Evolutionary conservation across 1,140 invertebrate genomes (phyloP), one percentile per base, ranked within the genome.

Genomic region (Scaptomyza montana): DNA sequence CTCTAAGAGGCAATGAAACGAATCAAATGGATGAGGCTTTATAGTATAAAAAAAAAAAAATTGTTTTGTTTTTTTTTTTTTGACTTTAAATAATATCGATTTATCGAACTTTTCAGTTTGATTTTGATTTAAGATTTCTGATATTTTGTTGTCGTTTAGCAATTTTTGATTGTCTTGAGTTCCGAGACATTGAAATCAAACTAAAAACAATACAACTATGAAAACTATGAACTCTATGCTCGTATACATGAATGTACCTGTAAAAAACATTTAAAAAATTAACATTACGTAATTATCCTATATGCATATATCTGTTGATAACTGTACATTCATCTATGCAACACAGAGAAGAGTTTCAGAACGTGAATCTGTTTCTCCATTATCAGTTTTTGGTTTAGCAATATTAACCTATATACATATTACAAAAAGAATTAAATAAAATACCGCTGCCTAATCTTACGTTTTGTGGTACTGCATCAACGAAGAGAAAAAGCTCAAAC

Each of bases 401-500:
- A 43, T 41, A 1, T 10, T 41, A n/a, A n/a, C 3, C 39, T 4
- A 41, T 41, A n/a, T 56, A 56, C 43, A 56, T 43, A 68, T 62
- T 36, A 36, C 33, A 36, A 36, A 36, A 9, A 9, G 7, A 9
- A 9, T 36, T 36, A 9, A 36, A 6, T 6, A 9, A 36, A 43
- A 43, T 43, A 43, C 12, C 56, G 41, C 57, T 60, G 64, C 64
- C 64, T 68, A 73, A 73, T 73, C 64, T 68, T 68, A 68, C 64
- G 70, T 73, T 68, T 68, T 73, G 70, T 79, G 82, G 77, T 81
- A 77, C 69, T 81, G 77, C 81, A 85, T 91, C 90, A 91, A 92
- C 74, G 90, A 92, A 92, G 89, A 90, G 90, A 92, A 92, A 92
- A 90, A 89, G 89, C 89, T 90, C 89, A 90, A 90, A 90, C 78